Conservation (phyloP, 1,140 invertebrate genomes). For the Paracyclopina nana region DNA sequence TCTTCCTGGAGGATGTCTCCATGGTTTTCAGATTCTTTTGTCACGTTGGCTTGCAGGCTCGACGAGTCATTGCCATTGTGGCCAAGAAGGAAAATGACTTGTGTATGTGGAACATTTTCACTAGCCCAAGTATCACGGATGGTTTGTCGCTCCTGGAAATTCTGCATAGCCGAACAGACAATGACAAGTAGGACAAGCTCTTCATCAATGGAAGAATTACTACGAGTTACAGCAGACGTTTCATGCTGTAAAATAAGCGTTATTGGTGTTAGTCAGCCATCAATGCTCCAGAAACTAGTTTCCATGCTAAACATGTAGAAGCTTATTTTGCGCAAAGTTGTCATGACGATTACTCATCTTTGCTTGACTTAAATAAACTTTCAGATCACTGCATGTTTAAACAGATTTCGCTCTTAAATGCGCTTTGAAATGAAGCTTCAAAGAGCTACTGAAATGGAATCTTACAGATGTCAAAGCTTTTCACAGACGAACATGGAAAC, state of each 20-base stretch:
- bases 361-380: too few species aligned
- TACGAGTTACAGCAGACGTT: neutral
- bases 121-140: constrained; percentile 1
- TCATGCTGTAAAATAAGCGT: too few species aligned
- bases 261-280: too few species aligned
- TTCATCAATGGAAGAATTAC: neutral
- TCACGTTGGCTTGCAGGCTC: neutral
- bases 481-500: too few species aligned
- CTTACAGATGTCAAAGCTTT: too few species aligned
- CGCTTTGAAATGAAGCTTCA: too few species aligned
- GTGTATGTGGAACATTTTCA: neutral
- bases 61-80: neutral
- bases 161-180: neutral
- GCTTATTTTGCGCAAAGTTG: neutral
- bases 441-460: too few species aligned
- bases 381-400: too few species aligned
- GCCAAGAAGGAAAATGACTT: neutral
- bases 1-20: constrained; percentile 75
- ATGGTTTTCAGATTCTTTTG: constrained; percentile 27
- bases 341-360: too few species aligned
- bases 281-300: too few species aligned
- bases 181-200: neutral
- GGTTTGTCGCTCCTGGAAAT: neutral
- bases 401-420: too few species aligned
- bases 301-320: too few species aligned